Base-by-base conservation (phyloP, 2,888 invertebrate species). In the Chloromyia formosa region DNA sequence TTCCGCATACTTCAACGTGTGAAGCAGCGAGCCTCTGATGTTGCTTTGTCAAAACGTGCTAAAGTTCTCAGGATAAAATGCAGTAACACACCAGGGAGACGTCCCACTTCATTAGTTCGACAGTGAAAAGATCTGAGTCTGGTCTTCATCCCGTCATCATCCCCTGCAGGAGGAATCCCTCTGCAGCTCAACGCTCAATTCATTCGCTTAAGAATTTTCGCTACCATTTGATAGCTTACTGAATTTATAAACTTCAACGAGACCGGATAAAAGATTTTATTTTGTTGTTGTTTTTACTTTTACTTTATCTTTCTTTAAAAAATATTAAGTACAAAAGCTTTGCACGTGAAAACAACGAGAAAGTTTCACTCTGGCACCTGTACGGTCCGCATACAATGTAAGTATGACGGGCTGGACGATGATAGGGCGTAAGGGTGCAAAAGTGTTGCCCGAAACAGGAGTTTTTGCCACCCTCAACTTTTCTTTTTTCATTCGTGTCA, bases 401-500 rank as follows among this genome's bases (percentile, higher is more conserved):
- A 61, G 40, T 1, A 10, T 58, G 22, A 18, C 18, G 22, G 12
- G 1, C 27, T 35, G 27, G 27, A 35, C 27, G 27, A 35, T n/a
- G 27, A 35, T 35, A 35, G 27, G 27, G 7, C 27, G 27, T 35
- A 35, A 35, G 18, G 18, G 10, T 23, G 27, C 12, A 42, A 64
- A 66, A 66, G 66, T 45, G 45, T 66, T 66, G 66, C 45, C 66
- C 22, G 16, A 35, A 66, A 45, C 49, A 45, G 49, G 45, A 66
- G 45, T 66, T 66, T 66, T 35, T 35, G 27, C 27, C 27, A 35
- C 27, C 27, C 2, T 35, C 27, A 35, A 35, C 27, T 35, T 35
- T 35, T 20, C 45, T 66, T 66, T 66, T 45, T 66, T 66, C 66
- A 49, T 66, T 66, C 66, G 49, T 66, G 66, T 45, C 45, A 66